Conservation (phyloP, 2,797 vertebrate species). For the Sebastes glaucus region DNA sequence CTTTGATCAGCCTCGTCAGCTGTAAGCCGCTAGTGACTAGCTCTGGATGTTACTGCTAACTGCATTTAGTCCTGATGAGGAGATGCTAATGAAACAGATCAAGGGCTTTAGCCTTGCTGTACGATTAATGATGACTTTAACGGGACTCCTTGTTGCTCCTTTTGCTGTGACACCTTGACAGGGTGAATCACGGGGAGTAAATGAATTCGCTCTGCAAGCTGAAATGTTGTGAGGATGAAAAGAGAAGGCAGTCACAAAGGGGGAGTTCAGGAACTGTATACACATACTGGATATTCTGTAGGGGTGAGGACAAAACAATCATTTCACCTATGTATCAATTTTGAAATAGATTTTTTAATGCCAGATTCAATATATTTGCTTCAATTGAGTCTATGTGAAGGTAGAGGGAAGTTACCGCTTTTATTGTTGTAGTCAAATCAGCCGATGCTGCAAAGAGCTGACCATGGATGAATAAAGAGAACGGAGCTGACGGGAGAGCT, state of each 20-base stretch:
- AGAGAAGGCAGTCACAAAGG: background rate
- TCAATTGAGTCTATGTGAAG: no score
- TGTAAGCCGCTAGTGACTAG: constrained; percentile 49
- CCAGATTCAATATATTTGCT: no score
- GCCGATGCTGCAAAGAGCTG: no score
- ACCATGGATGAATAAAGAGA: no score
- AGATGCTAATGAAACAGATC: constrained; percentile 73
- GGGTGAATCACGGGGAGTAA: constrained; percentile 12
- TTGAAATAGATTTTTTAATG: no score
- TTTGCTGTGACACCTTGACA: constrained; percentile 39
- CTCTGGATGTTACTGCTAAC: constrained; percentile 51
- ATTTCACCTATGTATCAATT: no score
- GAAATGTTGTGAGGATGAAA: constrained; percentile 15
- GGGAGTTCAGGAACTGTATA: background rate
- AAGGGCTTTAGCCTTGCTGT: constrained; percentile 61
- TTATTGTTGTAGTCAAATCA: no score
- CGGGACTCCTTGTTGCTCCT: constrained; percentile 31
- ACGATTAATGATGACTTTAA: constrained; percentile 53
- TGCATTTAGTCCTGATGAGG: constrained; percentile 58
- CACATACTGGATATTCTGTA: background rate
- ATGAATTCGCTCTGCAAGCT: constrained; percentile 29
- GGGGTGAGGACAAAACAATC: no score
- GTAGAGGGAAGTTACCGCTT: no score
- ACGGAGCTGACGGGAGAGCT: no score
- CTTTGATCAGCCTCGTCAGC: constrained; percentile 62